phyloP scores from a whole-genome alignment of 2,113 vertebrate species.

The Serinus canaria region DNA sequence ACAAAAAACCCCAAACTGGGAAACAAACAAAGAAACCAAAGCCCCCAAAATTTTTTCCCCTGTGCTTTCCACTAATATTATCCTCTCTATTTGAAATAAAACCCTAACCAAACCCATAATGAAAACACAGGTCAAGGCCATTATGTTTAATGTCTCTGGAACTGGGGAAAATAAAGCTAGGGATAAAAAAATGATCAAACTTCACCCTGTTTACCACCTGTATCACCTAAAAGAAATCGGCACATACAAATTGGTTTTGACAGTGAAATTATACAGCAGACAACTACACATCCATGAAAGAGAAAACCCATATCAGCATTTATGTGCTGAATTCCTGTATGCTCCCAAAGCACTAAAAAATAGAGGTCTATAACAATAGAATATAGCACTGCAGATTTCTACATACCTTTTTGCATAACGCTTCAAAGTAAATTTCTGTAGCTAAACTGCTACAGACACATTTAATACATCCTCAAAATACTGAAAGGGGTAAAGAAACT shows the following conservation, averaged over 20 bases:
- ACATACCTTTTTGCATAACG: background rate
- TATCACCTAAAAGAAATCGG: background rate
- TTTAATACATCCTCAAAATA: background rate
- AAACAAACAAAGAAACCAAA: background rate
- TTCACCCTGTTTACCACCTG: background rate
- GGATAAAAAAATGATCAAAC: background rate
- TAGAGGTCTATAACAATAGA: background rate
- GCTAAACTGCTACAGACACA: background rate
- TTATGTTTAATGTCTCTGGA: background rate
- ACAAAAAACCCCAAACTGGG: background rate
- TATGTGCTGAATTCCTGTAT: background rate
- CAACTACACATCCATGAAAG: background rate
- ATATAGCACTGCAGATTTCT: background rate
- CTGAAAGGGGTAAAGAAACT: background rate
- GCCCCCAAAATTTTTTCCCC: accelerated
- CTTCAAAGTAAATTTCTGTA: background rate
- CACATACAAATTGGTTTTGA: background rate
- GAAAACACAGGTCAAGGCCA: background rate
- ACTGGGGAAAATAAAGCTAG: background rate
- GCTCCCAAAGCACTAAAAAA: background rate
- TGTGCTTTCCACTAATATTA: background rate
- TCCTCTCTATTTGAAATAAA: background rate
- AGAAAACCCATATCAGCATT: background rate
- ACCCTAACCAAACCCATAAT: background rate
- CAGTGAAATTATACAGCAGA: background rate